phyloP scores from a whole-genome alignment of 1,140 invertebrate species.

The Scaptomyza graminum region DNA sequence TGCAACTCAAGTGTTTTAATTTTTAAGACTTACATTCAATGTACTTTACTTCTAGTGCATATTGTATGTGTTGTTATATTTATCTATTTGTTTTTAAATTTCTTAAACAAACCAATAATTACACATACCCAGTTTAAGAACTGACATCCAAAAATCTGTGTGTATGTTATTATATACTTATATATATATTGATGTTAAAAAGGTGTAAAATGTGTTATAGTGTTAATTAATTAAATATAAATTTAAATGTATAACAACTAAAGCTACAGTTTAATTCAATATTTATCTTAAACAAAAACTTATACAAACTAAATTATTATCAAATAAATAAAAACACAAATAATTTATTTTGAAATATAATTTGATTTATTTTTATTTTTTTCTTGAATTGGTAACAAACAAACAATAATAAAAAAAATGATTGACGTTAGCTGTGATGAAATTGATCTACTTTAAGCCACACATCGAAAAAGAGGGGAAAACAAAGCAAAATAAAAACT shows the following conservation, averaged over 20 bases:
- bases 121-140: conserved; percentile 8
- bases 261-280: conserved; percentile 26
- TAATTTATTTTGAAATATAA: conserved; percentile 12
- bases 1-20: conserved; percentile 20
- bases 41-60: conserved; percentile 9
- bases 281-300: conserved; percentile 39
- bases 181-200: conserved; percentile 52
- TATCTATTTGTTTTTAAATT: background rate
- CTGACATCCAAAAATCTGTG: conserved; percentile 23
- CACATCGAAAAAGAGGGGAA: conserved; percentile 13
- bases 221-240: conserved; percentile 40
- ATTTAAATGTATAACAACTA: conserved; percentile 25
- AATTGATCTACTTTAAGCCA: conserved; percentile 49
- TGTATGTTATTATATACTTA: conserved; percentile 19
- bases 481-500: conserved; percentile 2
- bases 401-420: conserved; percentile 30
- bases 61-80: conserved; percentile 10
- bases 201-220: conserved; percentile 69
- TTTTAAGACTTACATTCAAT: conserved; percentile 28
- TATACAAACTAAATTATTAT: conserved; percentile 5
- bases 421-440: conserved; percentile 73
- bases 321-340: background rate
- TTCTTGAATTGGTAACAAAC: conserved; percentile 1
- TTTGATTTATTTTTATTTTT: conserved; percentile 8
- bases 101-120: background rate